Evolutionary conservation across 2,888 invertebrate genomes (phyloP).

Genomic region (Auanema sp.): DNA sequence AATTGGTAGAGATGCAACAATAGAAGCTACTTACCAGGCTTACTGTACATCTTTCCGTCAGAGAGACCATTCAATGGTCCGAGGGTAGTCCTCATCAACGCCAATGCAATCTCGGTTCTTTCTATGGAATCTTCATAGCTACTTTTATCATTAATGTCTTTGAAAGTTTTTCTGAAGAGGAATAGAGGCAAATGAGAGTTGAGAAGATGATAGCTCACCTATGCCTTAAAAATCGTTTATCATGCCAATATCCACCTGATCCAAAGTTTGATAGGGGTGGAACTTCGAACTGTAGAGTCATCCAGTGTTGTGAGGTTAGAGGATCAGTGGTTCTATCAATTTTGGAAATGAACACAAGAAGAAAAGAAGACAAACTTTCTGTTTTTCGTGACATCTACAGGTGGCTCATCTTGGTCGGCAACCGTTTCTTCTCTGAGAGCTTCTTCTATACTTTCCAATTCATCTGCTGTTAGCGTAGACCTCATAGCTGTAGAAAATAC

Average conservation of each 20-base stretch:
- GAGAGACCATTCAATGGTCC: not conserved
- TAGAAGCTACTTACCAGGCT: too few relatives aligned
- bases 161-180: not conserved
- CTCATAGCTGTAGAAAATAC: too few relatives aligned
- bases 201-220: slow-evolving; percentile 6
- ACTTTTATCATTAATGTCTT: not conserved
- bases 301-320: slow-evolving; percentile 28
- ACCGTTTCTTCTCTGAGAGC: too few relatives aligned
- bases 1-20: too few relatives aligned
- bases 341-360: not conserved
- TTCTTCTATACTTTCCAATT: too few relatives aligned
- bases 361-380: too few relatives aligned
- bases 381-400: too few relatives aligned
- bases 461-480: too few relatives aligned
- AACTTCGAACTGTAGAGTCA: slow-evolving; percentile 29
- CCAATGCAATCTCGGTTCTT: not conserved
- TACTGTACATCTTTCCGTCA: not conserved
- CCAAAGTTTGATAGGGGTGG: slow-evolving; percentile 25
- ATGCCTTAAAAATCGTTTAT: slow-evolving; percentile 38
- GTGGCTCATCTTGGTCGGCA: too few relatives aligned
- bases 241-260: slow-evolving; percentile 36
- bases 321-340: slow-evolving; percentile 3
- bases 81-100: not conserved
- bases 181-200: not conserved
- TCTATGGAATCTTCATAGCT: not conserved